Percentiles rank a stretch among this genome's conserved stretches.
These are phyloP conservation scores for Hydrochoerus hydrochaeris DNA, from an alignment of 2,113 vertebrate genomes.

Conservation along the genomic window DNA sequence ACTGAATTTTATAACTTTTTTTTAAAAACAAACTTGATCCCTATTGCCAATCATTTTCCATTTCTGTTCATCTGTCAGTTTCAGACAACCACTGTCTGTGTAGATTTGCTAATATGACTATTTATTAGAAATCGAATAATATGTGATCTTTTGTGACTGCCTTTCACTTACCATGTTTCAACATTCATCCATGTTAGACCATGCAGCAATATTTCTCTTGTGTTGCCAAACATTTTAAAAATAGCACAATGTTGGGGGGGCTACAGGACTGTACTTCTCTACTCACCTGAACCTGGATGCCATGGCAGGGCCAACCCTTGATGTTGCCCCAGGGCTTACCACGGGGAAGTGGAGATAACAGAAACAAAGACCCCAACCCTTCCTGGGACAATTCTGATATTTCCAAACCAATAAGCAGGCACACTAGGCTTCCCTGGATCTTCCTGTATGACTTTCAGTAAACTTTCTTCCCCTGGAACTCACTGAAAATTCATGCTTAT, in stretches of 20 bases:
- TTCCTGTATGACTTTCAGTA: background rate
- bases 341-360: background rate
- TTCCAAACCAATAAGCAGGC: background rate
- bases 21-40: background rate
- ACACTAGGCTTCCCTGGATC: background rate
- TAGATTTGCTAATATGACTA: background rate
- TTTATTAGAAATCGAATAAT: slow-evolving; percentile 44
- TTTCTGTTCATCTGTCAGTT: background rate
- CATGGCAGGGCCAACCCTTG: background rate
- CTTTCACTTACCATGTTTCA: slow-evolving; percentile 21
- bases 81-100: background rate
- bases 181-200: background rate
- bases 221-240: background rate
- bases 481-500: background rate
- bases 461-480: background rate
- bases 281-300: background rate
- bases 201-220: background rate
- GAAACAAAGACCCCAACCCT: background rate
- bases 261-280: background rate
- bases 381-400: background rate
- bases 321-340: background rate
- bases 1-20: background rate
- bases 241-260: background rate
- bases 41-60: background rate
- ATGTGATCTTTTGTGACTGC: background rate